Base-by-base conservation (phyloP, 2,113 vertebrate species). In the Barbus barbus region DNA sequence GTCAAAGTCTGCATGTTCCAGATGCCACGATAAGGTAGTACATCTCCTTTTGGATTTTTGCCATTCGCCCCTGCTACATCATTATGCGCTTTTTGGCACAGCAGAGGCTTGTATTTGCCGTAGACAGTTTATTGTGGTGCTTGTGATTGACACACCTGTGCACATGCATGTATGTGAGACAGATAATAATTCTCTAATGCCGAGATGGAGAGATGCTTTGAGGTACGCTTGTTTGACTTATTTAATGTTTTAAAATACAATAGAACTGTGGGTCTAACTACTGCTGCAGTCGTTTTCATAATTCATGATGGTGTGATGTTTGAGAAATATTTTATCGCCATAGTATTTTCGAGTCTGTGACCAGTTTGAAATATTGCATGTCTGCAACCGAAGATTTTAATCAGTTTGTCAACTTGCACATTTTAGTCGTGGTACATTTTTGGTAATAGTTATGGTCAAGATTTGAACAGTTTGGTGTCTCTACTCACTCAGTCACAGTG, bases 301-400 rank as follows among this genome's bases (percentile, higher is more conserved):
- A 91, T 91, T 89, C 4, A 90, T 88, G 69, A 78, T 22, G 65
- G 69, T 28, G 51, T 87, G 67, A 83, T 83, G 53, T 85, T 85
- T 31, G 24, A 65, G 69, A 72, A 79, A 75, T 76, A 79, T 69
- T 77, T 87, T 63, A 61, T 79, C 38, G n/a, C 76, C 72, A 74
- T 56, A 69, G 61, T 76, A 65, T 83, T 79, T 72, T 63, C 33
- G 5, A 31, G 18, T 20, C 63, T 14, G 13, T 60, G 26, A 20
- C 31, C 46, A 9, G 60, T 56, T 44, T 61, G 46, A n/a, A 81
- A 14, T 78, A 53, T 86, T 78, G 41, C 20, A 20, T 72, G 28
- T 36, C 26, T 46, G 51, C 36, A 69, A 38, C 28, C n/a, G 56
- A 60, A 60, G 2, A 5, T 67, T 16, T 38, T 33, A 41, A 71